Evolutionary conservation across 2,113 vertebrate genomes (phyloP).

Genomic region (Rhinopomastus cyanomelas): DNA sequence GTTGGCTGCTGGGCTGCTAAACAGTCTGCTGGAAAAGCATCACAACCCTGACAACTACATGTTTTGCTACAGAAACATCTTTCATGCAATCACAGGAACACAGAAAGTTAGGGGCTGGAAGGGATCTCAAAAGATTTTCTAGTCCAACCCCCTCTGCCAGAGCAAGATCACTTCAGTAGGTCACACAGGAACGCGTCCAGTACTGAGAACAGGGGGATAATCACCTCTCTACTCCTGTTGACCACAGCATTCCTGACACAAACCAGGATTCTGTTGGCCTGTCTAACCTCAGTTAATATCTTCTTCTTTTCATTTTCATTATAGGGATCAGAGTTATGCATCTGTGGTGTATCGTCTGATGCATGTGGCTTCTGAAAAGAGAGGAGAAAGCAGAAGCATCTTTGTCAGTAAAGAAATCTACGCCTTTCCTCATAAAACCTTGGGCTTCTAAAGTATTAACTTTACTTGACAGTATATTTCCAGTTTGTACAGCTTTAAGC

Average conservation of each 20-base stretch:
- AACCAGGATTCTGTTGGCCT: too few relatives aligned
- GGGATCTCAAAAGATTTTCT: too few relatives aligned
- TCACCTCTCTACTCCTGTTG: too few relatives aligned
- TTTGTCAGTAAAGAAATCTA: background rate
- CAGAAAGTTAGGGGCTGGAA: too few relatives aligned
- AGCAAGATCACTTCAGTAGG: too few relatives aligned
- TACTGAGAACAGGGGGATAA: too few relatives aligned
- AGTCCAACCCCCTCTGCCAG: background rate
- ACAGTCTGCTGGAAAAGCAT: background rate
- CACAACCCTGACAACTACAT: background rate
- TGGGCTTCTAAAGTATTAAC: slow-evolving; percentile 27
- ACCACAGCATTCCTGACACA: too few relatives aligned
- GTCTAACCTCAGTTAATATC: background rate
- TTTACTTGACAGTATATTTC: slow-evolving; percentile 22
- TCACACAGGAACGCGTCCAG: too few relatives aligned
- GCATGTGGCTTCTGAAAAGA: background rate
- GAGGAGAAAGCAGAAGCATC: background rate
- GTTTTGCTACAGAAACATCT: background rate
- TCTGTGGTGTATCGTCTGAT: background rate
- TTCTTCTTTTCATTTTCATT: background rate
- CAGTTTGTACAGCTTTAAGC: slow-evolving; percentile 34
- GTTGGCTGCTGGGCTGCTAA: background rate
- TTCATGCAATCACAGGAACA: background rate
- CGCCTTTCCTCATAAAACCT: slow-evolving; percentile 8
- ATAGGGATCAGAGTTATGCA: background rate